phyloP scores from a whole-genome alignment of 2,797 vertebrate genomes.

The Hemibagrus guttatus region DNA sequence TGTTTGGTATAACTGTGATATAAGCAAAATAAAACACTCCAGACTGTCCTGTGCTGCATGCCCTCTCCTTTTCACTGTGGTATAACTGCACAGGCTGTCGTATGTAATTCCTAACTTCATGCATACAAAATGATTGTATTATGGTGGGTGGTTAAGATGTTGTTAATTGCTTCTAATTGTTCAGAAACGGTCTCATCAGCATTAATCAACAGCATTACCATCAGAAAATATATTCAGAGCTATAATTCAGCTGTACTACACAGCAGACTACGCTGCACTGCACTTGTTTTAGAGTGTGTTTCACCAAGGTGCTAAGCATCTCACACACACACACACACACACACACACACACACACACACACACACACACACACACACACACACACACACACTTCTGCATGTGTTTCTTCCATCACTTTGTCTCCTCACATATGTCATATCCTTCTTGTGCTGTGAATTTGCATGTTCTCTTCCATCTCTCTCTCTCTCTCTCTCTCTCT shows the following conservation, averaged over 20 bases:
- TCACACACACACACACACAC: too few relatives aligned
- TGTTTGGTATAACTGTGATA: neutral
- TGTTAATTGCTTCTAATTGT: neutral
- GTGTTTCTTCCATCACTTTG: neutral
- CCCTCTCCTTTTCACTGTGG: neutral
- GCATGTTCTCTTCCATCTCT: neutral
- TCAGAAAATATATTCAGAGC: neutral
- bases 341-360: too few relatives aligned
- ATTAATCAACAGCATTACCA: neutral
- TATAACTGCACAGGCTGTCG: neutral
- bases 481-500: conserved; percentile 1
- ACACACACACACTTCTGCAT: conserved; percentile 1
- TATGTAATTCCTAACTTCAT: neutral
- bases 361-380: conserved; percentile 11
- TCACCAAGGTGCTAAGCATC: neutral
- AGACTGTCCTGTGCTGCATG: neutral
- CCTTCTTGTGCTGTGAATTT: conserved; percentile 9
- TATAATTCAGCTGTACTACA: neutral
- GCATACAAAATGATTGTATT: neutral
- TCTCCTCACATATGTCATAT: conserved; percentile 28
- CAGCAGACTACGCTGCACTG: neutral
- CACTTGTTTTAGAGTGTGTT: conserved; percentile 12
- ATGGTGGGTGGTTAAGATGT: neutral
- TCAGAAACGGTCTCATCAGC: neutral
- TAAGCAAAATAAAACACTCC: neutral